Evolutionary conservation across 92 coral and sea anemone genomes (phyloP).

Genomic region (Virgularia gustaviana): DNA sequence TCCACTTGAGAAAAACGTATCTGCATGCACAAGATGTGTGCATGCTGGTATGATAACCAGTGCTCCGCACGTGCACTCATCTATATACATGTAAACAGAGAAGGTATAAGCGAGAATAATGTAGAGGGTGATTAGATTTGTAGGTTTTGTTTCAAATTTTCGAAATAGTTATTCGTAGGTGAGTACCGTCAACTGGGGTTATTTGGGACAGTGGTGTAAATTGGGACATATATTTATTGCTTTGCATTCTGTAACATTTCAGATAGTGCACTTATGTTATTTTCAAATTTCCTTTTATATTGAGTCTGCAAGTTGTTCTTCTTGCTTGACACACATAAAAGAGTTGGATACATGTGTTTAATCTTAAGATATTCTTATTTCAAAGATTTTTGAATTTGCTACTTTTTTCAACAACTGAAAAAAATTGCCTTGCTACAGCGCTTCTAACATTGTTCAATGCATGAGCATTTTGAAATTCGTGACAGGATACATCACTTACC

Average conservation of each 20-base stretch:
- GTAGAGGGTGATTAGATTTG: too few species aligned
- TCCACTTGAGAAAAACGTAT: background rate
- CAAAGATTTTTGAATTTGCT: background rate
- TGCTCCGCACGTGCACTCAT: background rate
- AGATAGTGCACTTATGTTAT: background rate
- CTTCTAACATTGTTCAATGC: background rate
- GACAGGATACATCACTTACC: background rate
- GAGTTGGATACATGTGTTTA: background rate
- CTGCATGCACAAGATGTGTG: background rate
- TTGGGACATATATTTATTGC: conserved; percentile 11
- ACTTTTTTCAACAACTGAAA: background rate
- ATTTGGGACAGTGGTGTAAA: conserved; percentile 28
- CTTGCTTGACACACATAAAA: background rate
- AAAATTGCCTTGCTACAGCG: background rate
- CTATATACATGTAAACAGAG: background rate
- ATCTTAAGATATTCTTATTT: background rate
- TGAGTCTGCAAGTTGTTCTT: background rate
- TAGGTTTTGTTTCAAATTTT: too few species aligned
- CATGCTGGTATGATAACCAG: background rate
- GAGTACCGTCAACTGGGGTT: conserved; percentile 22
- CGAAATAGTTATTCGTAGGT: too few species aligned
- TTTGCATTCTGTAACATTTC: background rate
- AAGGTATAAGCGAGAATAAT: too few species aligned
- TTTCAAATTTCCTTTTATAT: background rate
- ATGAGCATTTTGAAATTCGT: background rate